phyloP scores from a whole-genome alignment of 2,797 vertebrate genomes.

The Fringilla coelebs region DNA sequence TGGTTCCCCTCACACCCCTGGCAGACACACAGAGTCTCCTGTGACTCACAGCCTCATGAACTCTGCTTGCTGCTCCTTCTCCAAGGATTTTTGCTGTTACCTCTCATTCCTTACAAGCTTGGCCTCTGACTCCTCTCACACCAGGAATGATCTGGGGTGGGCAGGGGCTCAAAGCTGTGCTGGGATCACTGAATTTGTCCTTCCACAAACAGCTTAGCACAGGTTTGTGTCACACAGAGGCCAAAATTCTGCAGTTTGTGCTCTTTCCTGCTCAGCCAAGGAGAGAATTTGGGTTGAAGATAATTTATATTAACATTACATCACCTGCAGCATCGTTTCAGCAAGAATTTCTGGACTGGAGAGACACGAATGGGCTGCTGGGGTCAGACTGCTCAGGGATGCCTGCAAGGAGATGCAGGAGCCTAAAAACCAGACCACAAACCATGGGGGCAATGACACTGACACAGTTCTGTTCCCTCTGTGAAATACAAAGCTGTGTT shows the following conservation, averaged over 20 bases:
- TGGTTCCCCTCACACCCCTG: not conserved
- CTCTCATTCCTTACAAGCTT: not conserved
- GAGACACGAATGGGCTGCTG: not conserved
- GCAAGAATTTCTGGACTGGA: not conserved
- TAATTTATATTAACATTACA: not conserved
- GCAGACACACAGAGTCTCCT: not conserved
- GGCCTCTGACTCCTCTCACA: not conserved
- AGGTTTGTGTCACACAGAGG: not conserved
- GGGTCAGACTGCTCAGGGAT: not conserved
- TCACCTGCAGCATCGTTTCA: not conserved
- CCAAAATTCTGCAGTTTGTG: accelerated
- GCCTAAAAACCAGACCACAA: not conserved
- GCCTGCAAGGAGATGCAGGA: not conserved
- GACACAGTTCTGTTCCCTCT: not conserved
- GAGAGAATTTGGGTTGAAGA: not conserved
- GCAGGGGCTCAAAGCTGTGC: not conserved
- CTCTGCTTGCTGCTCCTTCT: not conserved
- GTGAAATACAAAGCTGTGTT: no score
- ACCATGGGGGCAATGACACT: not conserved
- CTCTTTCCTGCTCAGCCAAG: not conserved
- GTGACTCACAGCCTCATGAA: not conserved
- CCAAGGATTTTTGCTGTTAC: not conserved
- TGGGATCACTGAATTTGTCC: not conserved
- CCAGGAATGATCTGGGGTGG: not conserved
- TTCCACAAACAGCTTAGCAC: not conserved